A percentile compares a stretch with the other conserved stretches of the same genome.
phyloP scores from a whole-genome alignment of 2,113 vertebrate genomes.

The Burhinus bistriatus region DNA sequence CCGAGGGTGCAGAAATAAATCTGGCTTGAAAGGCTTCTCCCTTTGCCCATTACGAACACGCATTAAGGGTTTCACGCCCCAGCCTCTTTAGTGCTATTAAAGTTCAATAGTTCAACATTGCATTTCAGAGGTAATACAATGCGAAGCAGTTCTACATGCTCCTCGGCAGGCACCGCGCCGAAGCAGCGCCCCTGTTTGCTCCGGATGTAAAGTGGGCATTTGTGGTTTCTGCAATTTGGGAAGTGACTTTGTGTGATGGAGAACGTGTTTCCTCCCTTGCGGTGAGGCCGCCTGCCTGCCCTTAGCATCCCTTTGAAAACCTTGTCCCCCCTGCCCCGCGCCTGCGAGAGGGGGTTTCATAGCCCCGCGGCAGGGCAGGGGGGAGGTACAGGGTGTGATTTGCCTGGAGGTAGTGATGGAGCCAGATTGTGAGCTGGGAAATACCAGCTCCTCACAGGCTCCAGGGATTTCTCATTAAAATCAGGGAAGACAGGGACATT shows the following conservation, averaged over 20 bases:
- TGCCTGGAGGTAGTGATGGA: neutral
- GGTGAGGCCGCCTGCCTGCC: neutral
- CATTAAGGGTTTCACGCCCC: neutral
- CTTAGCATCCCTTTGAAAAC: neutral
- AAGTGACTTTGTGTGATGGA: neutral
- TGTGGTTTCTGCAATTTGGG: neutral
- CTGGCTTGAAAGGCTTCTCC: neutral
- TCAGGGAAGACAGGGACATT: neutral
- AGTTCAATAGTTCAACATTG: neutral
- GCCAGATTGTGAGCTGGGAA: neutral
- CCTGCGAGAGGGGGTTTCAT: fast-evolving
- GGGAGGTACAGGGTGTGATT: fast-evolving
- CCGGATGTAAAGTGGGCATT: fast-evolving
- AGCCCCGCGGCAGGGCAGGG: neutral
- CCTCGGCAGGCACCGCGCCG: fast-evolving
- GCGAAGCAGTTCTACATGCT: fast-evolving
- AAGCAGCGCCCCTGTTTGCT: fast-evolving
- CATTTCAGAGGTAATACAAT: neutral
- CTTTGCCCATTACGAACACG: neutral
- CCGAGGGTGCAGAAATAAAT: neutral
- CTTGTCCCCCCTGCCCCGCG: fast-evolving
- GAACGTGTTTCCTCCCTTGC: neutral
- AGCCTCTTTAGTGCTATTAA: slow-evolving; percentile 15
- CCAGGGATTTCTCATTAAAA: neutral
- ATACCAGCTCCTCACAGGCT: neutral